Evolutionary conservation across 2,888 invertebrate species (phyloP), one percentile per base, ranked within the genome.

Genomic region (Mimachlamys varia): DNA sequence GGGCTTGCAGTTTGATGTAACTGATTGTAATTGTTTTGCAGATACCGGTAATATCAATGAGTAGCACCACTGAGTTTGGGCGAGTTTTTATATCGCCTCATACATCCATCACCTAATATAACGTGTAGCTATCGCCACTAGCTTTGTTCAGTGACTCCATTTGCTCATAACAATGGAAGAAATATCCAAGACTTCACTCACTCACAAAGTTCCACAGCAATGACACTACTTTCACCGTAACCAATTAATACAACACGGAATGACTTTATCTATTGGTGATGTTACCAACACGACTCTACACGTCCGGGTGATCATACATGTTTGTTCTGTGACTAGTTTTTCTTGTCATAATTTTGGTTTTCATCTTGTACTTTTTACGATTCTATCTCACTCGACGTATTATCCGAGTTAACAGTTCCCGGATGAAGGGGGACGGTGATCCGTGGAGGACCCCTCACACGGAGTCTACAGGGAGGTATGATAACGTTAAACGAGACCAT

Each of bases 131-230:
- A 76, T 76, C 76, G 15, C 33, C 33, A 76, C 76, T 76, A 33
- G 76, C 33, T 76, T 76, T 76, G 33, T 33, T 76, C 27, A 7
- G 33, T 76, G 33, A 27, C 76, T 76, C 76, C 27, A 27, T 76
- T 76, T 76, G 76, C 22, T 76, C 76, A 76, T 33, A 76, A 76
- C 76, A 76, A 76, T 76, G 76, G 76, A 76, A 76, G 76, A 76
- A 76, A 76, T 33, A 76, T 76, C 76, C 33, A 76, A 76, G 76
- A 27, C 76, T 22, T 15, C 76, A 76, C 33, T 76, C 27, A 7
- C 27, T 13, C 12, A 27, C 19, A 76, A 76, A 27, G 76, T 76
- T 76, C 76, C 76, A 76, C 33, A 0, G 27, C 33, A 76, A 13
- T 27, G 58, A 76, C 27, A 33, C 76, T 76, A 76, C 76, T 76